Conservation (phyloP, 2,797 vertebrate species). For the Tadarida brasiliensis region DNA sequence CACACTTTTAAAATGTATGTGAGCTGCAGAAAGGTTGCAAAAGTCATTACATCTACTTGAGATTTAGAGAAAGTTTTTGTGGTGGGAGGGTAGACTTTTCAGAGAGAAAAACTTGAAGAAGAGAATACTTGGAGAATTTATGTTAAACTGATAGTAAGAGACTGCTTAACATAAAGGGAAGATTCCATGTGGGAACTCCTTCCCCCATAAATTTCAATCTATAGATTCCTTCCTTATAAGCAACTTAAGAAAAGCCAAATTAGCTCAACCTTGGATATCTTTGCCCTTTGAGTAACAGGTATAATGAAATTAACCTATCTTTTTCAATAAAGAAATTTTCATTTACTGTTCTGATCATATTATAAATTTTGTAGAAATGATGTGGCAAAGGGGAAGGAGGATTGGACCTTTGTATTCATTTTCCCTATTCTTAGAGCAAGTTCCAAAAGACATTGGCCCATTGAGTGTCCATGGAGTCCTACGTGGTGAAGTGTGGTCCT, state of each 20-base stretch:
- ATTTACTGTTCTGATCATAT: neutral
- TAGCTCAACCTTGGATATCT: neutral
- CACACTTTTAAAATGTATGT: neutral
- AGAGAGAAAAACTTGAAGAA: neutral
- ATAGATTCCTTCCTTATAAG: neutral
- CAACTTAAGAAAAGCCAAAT: neutral
- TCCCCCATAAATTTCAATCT: neutral
- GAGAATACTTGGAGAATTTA: neutral
- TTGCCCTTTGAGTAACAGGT: neutral
- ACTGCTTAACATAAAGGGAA: neutral
- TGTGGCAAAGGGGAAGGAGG: neutral
- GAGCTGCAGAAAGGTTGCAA: neutral
- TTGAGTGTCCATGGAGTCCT: neutral
- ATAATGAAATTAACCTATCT: neutral
- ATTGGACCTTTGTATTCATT: neutral
- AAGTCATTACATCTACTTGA: neutral
- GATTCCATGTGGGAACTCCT: neutral
- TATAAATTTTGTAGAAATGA: neutral
- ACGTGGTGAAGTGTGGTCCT: neutral
- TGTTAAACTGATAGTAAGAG: neutral
- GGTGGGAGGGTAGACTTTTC: neutral
- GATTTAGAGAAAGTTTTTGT: neutral
- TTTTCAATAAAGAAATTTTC: neutral
- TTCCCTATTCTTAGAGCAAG: neutral
- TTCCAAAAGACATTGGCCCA: neutral